These are phyloP conservation scores for Microctonus aethiopoides DNA, from an alignment of 2,888 invertebrate genomes.

Conservation along the genomic window DNA sequence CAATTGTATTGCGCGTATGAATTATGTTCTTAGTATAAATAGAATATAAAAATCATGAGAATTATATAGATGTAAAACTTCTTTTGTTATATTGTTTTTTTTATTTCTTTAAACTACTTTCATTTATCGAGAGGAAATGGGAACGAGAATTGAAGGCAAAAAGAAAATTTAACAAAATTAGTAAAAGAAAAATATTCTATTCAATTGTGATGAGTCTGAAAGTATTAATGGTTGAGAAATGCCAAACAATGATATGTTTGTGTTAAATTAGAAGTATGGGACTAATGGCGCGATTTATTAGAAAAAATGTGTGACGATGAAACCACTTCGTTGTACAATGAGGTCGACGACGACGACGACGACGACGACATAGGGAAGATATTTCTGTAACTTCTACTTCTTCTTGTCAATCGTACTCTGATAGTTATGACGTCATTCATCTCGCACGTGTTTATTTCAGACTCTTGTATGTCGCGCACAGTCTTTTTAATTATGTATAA, in stretches of 20 bases:
- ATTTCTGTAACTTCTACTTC: constrained; percentile 44
- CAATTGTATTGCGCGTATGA: no score
- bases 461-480: constrained; percentile 27
- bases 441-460: constrained; percentile 60
- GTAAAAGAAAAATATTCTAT: neutral
- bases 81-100: neutral
- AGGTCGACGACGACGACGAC: constrained; percentile 40
- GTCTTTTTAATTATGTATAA: constrained; percentile 17
- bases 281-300: neutral
- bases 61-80: neutral
- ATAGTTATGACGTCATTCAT: constrained; percentile 52
- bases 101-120: neutral
- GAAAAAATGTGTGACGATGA: constrained; percentile 1
- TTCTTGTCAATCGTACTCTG: constrained; percentile 20
- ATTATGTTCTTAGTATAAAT: neutral
- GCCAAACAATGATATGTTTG: neutral
- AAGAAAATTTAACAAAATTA: neutral
- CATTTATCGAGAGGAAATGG: neutral
- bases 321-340: constrained; percentile 30
- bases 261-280: neutral
- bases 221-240: neutral
- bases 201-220: neutral
- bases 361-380: constrained; percentile 40
- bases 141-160: neutral
- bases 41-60: neutral